Conservation (phyloP, 2,113 vertebrate genomes). For the Rhadina sibilatrix region DNA sequence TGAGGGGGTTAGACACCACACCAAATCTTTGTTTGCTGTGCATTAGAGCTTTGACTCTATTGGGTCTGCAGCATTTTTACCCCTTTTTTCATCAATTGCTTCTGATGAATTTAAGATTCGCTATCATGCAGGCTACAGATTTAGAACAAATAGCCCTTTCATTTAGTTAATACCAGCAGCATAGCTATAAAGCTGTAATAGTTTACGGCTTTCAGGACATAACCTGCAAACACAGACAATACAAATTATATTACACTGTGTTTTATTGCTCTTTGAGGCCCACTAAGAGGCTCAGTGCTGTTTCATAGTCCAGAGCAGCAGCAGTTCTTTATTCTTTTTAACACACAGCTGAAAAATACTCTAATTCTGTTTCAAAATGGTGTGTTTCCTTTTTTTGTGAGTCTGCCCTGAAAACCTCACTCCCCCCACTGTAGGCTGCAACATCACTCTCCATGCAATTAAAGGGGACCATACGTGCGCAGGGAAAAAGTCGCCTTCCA, state of each 20-base stretch:
- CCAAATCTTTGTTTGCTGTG: not conserved
- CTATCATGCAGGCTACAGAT: constrained; percentile 33
- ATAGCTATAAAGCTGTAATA: constrained; percentile 64
- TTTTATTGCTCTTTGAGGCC: constrained; percentile 52
- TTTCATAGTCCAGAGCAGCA: not conserved
- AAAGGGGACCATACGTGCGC: not conserved
- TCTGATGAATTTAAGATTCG: constrained; percentile 55
- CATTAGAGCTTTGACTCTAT: not conserved
- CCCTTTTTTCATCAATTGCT: constrained; percentile 16
- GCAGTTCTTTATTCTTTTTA: constrained; percentile 39
- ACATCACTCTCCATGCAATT: not conserved
- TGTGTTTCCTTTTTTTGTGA: not conserved
- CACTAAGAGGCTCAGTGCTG: not conserved
- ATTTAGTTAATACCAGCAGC: constrained; percentile 71
- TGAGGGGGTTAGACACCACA: not conserved
- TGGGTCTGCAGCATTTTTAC: constrained; percentile 28
- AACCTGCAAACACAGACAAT: constrained; percentile 74
- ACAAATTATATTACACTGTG: constrained; percentile 64
- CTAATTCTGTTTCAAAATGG: not conserved
- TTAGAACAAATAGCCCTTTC: constrained; percentile 71
- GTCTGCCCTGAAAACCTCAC: not conserved
- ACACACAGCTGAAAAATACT: constrained; percentile 4
- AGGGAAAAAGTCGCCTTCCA: not conserved
- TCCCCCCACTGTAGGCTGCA: not conserved
- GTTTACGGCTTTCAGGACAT: constrained; percentile 70